Base-by-base conservation (phyloP, 2,113 vertebrate genomes). In the Thinocorus orbignyianus region DNA sequence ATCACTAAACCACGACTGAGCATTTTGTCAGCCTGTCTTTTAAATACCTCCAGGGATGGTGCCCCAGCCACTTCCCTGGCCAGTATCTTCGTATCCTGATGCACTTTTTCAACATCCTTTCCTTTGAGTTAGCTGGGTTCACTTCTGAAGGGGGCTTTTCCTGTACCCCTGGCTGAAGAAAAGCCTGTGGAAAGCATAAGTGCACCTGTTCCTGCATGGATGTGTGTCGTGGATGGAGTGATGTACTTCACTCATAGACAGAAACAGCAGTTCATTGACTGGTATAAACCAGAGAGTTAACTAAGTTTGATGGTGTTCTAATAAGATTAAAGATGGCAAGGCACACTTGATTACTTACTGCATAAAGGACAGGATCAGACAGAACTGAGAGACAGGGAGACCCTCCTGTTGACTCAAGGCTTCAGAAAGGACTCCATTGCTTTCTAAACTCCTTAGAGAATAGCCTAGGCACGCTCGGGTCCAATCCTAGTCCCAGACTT, bases 141-240 rank as follows among this genome's bases (percentile, higher is more conserved):
- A 10, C 6, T 41, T 55, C 58, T 55, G 26, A 16, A 69, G 14
- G 7, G 31, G 7, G 6, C 30, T 85, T 84, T 92, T 35, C 17
- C 35, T 13, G 2, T 46, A 42, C 1, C 35, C 19, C 14, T 31
- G 35, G 28, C 25, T 41, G 44, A 25, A 58, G 51, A 26, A 58
- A 70, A 77, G 19, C 33, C 46, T 46, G 15, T 78, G 55, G 30
- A 31, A 89, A 78, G 10, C 55, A 7, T 7, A 9, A 74, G 31
- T 1, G 7, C 13, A 10, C 8, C 8, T 0, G 0, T 54, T 76
- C 35, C 72, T 41, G 31, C 25, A 39, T 2, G 5, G 42, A 54
- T 2, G 3, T 35, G n/a, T n/a, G 33, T 58, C 13, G 13, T 2
- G 13, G 33, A 23, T 23, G 33, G 57, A 58, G 33, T 2, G 33